These are phyloP conservation scores for Samia ricini DNA, from an alignment of 1,140 invertebrate species.

Conservation along the genomic window DNA sequence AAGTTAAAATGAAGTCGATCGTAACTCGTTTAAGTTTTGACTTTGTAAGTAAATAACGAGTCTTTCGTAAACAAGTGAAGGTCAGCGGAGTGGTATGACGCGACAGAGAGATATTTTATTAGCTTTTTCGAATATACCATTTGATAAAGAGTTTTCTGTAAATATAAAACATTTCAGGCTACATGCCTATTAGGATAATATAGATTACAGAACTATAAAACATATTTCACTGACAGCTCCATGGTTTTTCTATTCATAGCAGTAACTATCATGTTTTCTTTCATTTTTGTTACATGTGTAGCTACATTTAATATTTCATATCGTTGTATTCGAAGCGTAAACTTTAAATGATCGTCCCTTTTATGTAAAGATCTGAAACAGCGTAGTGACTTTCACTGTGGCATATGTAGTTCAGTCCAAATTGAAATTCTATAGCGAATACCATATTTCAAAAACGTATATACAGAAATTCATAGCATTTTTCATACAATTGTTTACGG, in stretches of 20 bases:
- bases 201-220: too few species aligned
- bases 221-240: too few species aligned
- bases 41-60: constrained; percentile 5
- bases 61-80: not conserved
- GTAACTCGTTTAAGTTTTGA: constrained; percentile 9
- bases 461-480: too few species aligned
- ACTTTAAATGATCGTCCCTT: constrained; percentile 2
- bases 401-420: too few species aligned
- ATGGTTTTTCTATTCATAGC: too few species aligned
- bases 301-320: not conserved
- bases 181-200: too few species aligned
- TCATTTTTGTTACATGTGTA: not conserved
- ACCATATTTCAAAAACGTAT: too few species aligned
- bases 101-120: not conserved
- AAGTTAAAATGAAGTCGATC: not conserved
- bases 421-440: too few species aligned
- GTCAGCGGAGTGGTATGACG: not conserved
- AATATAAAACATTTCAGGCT: not conserved
- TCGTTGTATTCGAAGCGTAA: not conserved
- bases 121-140: not conserved
- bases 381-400: too few species aligned
- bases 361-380: not conserved
- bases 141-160: not conserved
- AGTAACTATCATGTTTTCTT: too few species aligned
- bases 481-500: too few species aligned